Percentiles rank a stretch among this genome's conserved stretches.
phyloP scores from a whole-genome alignment of 2,888 invertebrate genomes.

The Teleiodes luculella region DNA sequence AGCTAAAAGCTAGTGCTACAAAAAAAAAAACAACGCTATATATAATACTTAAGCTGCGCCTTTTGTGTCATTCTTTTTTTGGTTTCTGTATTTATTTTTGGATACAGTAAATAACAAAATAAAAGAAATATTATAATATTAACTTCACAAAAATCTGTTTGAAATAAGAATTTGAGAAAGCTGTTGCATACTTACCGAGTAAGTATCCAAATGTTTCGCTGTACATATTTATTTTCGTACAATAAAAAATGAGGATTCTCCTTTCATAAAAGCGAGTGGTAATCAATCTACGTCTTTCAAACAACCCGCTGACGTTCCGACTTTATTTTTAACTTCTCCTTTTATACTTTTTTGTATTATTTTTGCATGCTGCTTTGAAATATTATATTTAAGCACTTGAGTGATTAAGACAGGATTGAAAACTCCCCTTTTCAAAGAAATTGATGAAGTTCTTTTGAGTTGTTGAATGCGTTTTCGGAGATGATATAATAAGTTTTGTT shows the following conservation, averaged over 20 bases:
- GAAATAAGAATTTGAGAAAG: too few relatives aligned
- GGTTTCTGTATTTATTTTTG: too few relatives aligned
- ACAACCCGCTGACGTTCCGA: constrained; percentile 14
- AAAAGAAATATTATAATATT: too few relatives aligned
- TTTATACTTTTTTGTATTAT: constrained; percentile 15
- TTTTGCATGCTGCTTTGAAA: constrained; percentile 22
- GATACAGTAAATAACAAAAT: too few relatives aligned
- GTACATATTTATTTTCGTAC: constrained; percentile 1
- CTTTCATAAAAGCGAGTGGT: constrained; percentile 24
- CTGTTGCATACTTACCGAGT: background rate
- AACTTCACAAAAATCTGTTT: too few relatives aligned
- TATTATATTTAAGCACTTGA: constrained; percentile 23
- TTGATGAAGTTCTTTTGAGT: background rate
- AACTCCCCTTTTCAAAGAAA: background rate
- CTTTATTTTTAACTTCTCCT: constrained; percentile 27
- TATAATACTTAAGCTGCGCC: too few relatives aligned
- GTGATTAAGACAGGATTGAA: constrained; percentile 11
- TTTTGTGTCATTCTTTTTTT: too few relatives aligned
- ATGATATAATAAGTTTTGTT: background rate
- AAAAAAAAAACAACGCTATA: too few relatives aligned
- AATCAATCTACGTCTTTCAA: constrained; percentile 28
- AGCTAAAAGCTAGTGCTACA: too few relatives aligned
- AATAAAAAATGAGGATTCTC: constrained; percentile 21
- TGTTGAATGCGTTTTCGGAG: background rate
- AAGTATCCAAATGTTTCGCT: constrained; percentile 13